Conservation (phyloP, 2,888 invertebrate genomes). For the Oegoconia quadripuncta region DNA sequence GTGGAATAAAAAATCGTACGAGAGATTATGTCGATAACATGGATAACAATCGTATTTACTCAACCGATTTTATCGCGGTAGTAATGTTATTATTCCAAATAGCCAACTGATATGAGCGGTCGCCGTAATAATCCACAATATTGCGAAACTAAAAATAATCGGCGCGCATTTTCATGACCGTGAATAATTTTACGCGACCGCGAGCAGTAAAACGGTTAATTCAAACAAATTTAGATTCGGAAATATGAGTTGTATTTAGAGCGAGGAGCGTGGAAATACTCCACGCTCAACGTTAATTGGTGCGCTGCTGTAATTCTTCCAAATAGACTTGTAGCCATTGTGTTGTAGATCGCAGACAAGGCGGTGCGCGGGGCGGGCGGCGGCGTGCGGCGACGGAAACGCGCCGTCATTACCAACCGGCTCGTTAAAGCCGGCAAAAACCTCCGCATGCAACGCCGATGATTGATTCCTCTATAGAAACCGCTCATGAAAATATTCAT, state of each 20-base stretch:
- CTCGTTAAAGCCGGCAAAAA: slow-evolving; percentile 61
- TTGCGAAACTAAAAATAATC: slow-evolving; percentile 53
- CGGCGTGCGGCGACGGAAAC: slow-evolving; percentile 42
- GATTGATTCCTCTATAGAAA: slow-evolving; percentile 64
- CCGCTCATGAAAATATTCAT: slow-evolving; percentile 53
- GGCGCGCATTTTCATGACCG: slow-evolving; percentile 36
- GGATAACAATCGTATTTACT: slow-evolving; percentile 39
- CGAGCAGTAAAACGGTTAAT: slow-evolving; percentile 29
- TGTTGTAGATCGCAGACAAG: slow-evolving; percentile 39
- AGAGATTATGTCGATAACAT: slow-evolving; percentile 39
- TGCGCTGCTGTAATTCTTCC: slow-evolving; percentile 41
- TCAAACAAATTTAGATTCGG: slow-evolving; percentile 34
- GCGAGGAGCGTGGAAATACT: slow-evolving; percentile 23
- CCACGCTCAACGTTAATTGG: slow-evolving; percentile 59
- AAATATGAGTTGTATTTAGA: slow-evolving; percentile 11
- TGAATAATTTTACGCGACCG: slow-evolving; percentile 46
- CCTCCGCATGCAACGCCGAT: slow-evolving; percentile 40
- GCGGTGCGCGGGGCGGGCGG: slow-evolving; percentile 33
- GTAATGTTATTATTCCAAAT: slow-evolving; percentile 46
- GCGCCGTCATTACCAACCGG: slow-evolving; percentile 53
- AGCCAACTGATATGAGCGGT: slow-evolving; percentile 37
- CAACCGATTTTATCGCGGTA: slow-evolving; percentile 35
- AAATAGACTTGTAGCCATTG: slow-evolving; percentile 54
- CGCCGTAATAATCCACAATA: slow-evolving; percentile 41
- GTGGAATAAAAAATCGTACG: slow-evolving; percentile 44